A percentile compares a stretch with the other conserved stretches of the same genome.
Conservation (phyloP, 1,140 invertebrate genomes). For the Apis laboriosa region DNA sequence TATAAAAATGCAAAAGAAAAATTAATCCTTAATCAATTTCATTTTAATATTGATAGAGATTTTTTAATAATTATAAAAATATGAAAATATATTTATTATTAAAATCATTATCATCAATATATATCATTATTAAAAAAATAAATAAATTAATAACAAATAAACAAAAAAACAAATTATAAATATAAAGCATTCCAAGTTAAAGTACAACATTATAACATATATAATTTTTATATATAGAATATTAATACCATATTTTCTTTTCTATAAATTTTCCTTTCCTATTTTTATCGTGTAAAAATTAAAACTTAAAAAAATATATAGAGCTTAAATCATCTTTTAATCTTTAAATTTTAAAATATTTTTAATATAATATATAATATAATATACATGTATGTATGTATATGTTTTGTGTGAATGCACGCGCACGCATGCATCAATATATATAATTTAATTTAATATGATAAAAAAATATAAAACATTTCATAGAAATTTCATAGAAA, state of each 20-base stretch:
- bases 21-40: not conserved
- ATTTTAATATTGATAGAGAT: not conserved
- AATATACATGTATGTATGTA: not conserved
- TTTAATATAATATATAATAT: not conserved
- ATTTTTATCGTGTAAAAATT: not conserved
- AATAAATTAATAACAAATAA: no score
- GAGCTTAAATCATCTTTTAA: not conserved
- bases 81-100: constrained; percentile 1
- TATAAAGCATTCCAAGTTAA: not conserved
- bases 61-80: not conserved
- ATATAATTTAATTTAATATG: not conserved
- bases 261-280: not conserved
- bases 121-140: no score
- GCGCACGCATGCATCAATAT: not conserved
- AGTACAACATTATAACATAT: not conserved
- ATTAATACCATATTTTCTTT: not conserved
- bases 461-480: not conserved
- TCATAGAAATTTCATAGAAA: not conserved
- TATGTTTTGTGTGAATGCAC: not conserved
- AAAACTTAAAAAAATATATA: not conserved
- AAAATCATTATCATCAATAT: no score
- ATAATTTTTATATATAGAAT: not conserved
- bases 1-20: not conserved
- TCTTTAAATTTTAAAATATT: not conserved
- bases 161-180: not conserved